Conservation (phyloP, 1,140 invertebrate species). For the Babylonia areolata region DNA sequence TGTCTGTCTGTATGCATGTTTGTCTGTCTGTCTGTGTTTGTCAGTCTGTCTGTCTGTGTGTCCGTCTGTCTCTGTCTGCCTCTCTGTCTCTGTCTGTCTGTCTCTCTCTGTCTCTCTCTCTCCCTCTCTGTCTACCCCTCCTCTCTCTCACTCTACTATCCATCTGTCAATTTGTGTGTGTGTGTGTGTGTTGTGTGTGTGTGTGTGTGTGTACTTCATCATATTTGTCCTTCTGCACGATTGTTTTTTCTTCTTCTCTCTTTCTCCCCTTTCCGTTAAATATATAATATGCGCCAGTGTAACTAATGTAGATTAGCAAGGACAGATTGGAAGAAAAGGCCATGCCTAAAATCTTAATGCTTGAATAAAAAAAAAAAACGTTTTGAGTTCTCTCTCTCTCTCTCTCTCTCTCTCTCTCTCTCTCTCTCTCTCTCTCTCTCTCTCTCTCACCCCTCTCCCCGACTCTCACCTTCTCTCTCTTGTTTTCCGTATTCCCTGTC, state of each 20-base stretch:
- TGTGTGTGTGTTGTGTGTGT: too few species aligned
- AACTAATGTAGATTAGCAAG: too few species aligned
- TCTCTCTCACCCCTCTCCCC: not conserved
- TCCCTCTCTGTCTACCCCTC: not conserved
- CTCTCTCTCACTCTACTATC: not conserved
- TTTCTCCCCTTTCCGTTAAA: too few species aligned
- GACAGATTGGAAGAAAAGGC: too few species aligned
- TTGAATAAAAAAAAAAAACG: too few species aligned
- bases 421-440: slow-evolving; percentile 21
- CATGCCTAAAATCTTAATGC: too few species aligned
- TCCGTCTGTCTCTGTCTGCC: not conserved
- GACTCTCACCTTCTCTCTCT: not conserved
- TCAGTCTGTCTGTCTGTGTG: too few species aligned
- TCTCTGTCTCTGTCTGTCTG: not conserved
- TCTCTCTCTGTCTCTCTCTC: slow-evolving; percentile 14
- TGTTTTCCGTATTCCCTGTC: not conserved
- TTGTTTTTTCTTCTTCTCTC: too few species aligned
- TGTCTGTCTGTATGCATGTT: not conserved
- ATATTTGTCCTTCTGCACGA: too few species aligned
- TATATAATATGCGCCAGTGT: too few species aligned
- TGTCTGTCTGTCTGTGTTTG: not conserved
- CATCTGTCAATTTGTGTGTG: too few species aligned
- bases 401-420: slow-evolving; percentile 3
- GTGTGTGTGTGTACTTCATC: too few species aligned
- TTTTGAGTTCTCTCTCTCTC: not conserved